Conservation (phyloP, 2,797 vertebrate species). For the Cyclura pinguis region DNA sequence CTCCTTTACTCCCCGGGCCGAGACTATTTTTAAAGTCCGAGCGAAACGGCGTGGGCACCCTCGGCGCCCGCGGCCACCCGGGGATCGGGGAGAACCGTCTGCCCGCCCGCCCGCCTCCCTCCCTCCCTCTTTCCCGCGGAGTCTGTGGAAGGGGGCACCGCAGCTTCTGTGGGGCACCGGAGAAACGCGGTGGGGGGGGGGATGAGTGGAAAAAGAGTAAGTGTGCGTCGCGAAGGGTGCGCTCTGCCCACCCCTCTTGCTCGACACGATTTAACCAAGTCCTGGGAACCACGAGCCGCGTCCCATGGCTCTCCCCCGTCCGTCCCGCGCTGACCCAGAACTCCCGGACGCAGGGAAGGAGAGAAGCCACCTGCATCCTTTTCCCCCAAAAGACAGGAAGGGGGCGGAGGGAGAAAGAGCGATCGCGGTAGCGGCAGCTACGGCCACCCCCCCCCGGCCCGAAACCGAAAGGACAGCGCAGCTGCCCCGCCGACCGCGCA, state of each 20-base stretch:
- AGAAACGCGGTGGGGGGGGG: not conserved
- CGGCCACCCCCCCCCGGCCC: constrained; percentile 59
- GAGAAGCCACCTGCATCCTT: constrained; percentile 19
- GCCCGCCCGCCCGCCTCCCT: too few species aligned
- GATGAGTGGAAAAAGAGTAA: not conserved
- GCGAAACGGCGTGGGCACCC: constrained; percentile 25
- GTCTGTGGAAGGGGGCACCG: constrained; percentile 1
- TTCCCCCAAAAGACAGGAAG: not conserved
- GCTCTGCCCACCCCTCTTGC: not conserved
- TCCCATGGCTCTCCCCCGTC: not conserved
- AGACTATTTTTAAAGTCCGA: constrained; percentile 45
- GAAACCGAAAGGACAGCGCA: not conserved
- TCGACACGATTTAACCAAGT: not conserved
- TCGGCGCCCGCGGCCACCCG: constrained; percentile 18
- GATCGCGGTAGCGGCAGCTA: not conserved
- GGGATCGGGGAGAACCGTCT: too few species aligned
- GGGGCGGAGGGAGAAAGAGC: not conserved
- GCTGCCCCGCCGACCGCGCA: not conserved
- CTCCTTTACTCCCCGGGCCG: not conserved
- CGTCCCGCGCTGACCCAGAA: constrained; percentile 1
- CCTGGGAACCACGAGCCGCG: not conserved
- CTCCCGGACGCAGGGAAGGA: not conserved
- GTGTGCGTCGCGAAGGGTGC: too few species aligned
- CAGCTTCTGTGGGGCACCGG: not conserved
- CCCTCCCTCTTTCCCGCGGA: too few species aligned